Evolutionary conservation across 2,888 invertebrate genomes (phyloP).

Genomic region (Parnassius mnemosyne): DNA sequence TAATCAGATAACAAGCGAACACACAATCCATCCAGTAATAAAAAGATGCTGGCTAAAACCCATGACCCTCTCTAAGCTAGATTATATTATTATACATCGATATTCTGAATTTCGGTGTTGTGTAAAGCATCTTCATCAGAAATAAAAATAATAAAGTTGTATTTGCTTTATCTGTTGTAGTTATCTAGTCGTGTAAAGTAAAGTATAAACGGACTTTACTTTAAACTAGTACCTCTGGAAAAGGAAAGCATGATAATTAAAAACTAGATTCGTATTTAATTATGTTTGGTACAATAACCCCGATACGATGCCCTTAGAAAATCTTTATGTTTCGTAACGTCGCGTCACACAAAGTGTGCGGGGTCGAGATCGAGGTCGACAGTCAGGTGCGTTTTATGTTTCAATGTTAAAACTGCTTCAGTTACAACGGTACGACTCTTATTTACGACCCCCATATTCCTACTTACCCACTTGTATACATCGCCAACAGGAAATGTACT

Average conservation of each 20-base stretch:
- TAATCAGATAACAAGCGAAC: too few relatives aligned
- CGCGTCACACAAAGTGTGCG: constrained; percentile 5
- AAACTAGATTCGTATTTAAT: constrained; percentile 4
- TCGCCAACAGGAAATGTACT: neutral
- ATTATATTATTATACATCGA: too few relatives aligned
- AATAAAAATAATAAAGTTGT: too few relatives aligned
- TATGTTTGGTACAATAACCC: constrained; percentile 21
- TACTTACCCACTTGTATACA: constrained; percentile 12
- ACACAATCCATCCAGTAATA: too few relatives aligned
- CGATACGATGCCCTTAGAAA: constrained; percentile 12
- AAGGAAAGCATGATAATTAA: neutral
- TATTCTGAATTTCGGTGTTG: too few relatives aligned
- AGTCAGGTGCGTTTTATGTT: constrained; percentile 62
- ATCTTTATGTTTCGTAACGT: constrained; percentile 21
- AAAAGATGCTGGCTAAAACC: too few relatives aligned
- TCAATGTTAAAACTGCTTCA: constrained; percentile 59
- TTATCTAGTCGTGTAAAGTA: too few relatives aligned
- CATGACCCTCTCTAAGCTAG: too few relatives aligned
- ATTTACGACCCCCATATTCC: constrained; percentile 42
- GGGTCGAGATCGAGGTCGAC: constrained; percentile 35
- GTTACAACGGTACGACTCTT: constrained; percentile 37
- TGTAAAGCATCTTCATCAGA: too few relatives aligned
- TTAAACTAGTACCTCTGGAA: neutral
- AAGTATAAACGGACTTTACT: too few relatives aligned
- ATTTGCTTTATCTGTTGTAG: too few relatives aligned